phyloP scores from a whole-genome alignment of 2,888 invertebrate genomes.

The Clepsis dumicolana region DNA sequence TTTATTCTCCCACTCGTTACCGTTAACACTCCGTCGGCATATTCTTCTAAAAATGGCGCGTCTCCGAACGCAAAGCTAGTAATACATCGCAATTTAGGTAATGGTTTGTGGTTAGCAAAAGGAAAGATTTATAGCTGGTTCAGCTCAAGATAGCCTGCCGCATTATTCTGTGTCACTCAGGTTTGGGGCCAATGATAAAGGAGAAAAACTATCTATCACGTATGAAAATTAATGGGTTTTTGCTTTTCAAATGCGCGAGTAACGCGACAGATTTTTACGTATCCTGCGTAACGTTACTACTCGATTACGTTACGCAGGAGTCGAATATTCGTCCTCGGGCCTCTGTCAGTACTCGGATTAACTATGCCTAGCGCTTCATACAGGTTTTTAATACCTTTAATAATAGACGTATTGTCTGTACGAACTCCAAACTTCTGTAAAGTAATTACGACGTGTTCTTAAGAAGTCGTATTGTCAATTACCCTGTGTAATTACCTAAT shows the following conservation, averaged over 20 bases:
- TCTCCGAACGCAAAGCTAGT: conserved; percentile 26
- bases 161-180: conserved; percentile 43
- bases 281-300: not conserved
- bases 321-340: no score
- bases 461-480: not conserved
- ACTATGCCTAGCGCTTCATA: no score
- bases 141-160: conserved; percentile 37
- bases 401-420: not conserved
- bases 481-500: conserved; percentile 7
- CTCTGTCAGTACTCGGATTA: no score
- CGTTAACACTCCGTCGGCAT: not conserved
- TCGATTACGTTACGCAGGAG: no score
- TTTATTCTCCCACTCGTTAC: not conserved
- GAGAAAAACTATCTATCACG: conserved; percentile 36
- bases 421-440: not conserved
- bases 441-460: not conserved
- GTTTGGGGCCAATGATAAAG: conserved; percentile 37
- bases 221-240: conserved; percentile 2
- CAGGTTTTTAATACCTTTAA: no score
- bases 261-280: no score
- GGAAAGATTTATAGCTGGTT: conserved; percentile 42
- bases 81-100: conserved; percentile 43
- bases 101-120: conserved; percentile 42
- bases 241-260: not conserved
- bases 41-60: conserved; percentile 9